Base-by-base conservation (phyloP, 2,888 invertebrate species). In the Ophion obscuratus region DNA sequence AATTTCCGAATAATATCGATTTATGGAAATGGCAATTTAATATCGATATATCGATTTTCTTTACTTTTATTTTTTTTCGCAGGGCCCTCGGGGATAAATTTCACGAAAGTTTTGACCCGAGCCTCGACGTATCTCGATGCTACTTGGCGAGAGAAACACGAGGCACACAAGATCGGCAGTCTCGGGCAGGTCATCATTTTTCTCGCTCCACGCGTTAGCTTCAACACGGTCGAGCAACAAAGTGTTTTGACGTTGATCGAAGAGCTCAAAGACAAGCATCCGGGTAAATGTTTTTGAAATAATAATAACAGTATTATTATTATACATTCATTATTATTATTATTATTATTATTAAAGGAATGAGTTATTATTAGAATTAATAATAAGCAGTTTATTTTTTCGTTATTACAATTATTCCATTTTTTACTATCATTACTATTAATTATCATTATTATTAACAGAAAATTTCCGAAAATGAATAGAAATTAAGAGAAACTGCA, bases 151-250 rank as follows among this genome's bases (percentile, higher is more conserved):
- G 24, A 84, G 9, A 90, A 88, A 62, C 73, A 81, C 17, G 78
- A 88, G 17, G 79, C 85, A 11, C 86, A 86, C 66, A 74, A 57
- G 7, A 89, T 92, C n/a, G 93, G 92, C 59, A 89, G 87, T 74
- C 78, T 91, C 4, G 93, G 92, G 0, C 92, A 92, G 88, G 91
- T 88, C 9, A 79, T 93, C 3, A 73, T 93, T 47, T 59, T 93
- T 31, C 74, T 93, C 36, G 90, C 88, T 17, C 91, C 92, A 7
- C 83, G 85, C 17, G 74, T 87, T 2, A 64, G 64, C 14, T 80
- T 91, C 40, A 85, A 88, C 11, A 75, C 85, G 6, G 59, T 78
- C 10, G 90, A 92, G 10, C 77, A 82, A 62, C 66, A 88, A n/a
- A 68, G 57, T 2, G 84, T 87, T 57, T 67, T 89, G 6, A 77